phyloP scores from a whole-genome alignment of 2,888 invertebrate genomes.

The Tenthredo livida region DNA sequence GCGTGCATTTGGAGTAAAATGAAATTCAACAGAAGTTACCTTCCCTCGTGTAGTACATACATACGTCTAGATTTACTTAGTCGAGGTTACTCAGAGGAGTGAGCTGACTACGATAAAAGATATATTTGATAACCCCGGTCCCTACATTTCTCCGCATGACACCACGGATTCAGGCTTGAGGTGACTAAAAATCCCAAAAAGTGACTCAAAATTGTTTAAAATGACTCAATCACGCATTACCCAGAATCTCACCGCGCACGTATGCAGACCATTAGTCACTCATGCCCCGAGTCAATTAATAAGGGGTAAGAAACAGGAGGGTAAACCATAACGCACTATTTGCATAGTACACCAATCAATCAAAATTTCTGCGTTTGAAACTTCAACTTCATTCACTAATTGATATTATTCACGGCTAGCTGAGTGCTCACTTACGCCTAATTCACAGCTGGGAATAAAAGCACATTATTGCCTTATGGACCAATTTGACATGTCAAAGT shows the following conservation, averaged over 20 bases:
- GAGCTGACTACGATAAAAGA: background rate
- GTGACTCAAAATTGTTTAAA: background rate
- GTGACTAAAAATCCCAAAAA: conserved; percentile 6
- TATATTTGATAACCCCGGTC: conserved; percentile 30
- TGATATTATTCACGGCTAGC: background rate
- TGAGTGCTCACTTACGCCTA: background rate
- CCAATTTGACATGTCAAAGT: background rate
- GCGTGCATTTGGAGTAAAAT: conserved; percentile 1
- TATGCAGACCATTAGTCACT: conserved; percentile 23
- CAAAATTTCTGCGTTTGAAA: background rate
- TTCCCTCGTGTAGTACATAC: background rate
- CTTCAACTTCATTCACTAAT: background rate
- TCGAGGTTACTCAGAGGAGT: conserved; percentile 12
- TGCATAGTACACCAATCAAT: background rate
- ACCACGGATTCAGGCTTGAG: background rate
- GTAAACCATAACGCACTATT: background rate
- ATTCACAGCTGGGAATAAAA: background rate
- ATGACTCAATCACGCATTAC: conserved; percentile 19
- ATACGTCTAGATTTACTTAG: conserved; percentile 19
- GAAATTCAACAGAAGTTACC: conserved; percentile 8
- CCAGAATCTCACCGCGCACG: background rate
- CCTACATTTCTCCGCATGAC: background rate
- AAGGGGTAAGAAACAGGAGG: background rate
- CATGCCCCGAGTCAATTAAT: background rate
- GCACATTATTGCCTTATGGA: background rate